A percentile compares a stretch with the other conserved stretches of the same genome.
phyloP scores from a whole-genome alignment of 2,797 vertebrate species.

The Sebastes wilsoni region DNA sequence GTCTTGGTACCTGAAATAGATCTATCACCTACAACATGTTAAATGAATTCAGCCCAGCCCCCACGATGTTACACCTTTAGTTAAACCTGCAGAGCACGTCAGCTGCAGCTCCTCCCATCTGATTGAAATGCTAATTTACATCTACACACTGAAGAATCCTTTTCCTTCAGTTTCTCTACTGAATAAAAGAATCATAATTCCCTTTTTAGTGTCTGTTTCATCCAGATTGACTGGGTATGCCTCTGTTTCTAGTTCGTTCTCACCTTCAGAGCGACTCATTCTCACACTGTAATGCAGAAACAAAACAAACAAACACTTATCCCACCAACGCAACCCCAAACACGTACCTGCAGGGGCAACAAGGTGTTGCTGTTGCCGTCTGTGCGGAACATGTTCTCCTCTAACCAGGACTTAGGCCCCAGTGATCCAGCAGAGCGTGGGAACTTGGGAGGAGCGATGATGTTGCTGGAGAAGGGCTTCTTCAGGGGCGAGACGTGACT shows the following conservation, averaged over 20 bases:
- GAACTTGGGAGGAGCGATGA: conserved; percentile 98
- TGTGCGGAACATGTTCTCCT: conserved; percentile 96
- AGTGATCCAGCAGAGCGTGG: conserved; percentile 90
- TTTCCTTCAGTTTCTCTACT: not conserved
- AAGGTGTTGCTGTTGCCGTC: conserved; percentile 98
- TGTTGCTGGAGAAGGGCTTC: conserved; percentile 95
- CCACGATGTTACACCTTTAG: conserved; percentile 30
- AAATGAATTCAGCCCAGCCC: conserved; percentile 3
- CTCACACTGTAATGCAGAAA: conserved; percentile 16
- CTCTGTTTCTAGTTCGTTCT: conserved; percentile 6
- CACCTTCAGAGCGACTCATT: conserved; percentile 16
- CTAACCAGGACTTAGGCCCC: conserved; percentile 95
- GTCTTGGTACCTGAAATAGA: not conserved
- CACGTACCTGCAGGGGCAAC: conserved; percentile 94
- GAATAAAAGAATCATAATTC: not conserved
- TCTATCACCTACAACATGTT: conserved; percentile 14
- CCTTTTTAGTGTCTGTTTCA: too few relatives aligned
- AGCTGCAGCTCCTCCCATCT: conserved; percentile 14
- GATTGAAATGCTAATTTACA: conserved; percentile 50
- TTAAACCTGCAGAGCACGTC: conserved; percentile 32
- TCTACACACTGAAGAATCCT: not conserved
- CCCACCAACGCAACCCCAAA: conserved; percentile 8
- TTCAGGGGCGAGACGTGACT: conserved; percentile 96
- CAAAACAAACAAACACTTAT: conserved; percentile 7
- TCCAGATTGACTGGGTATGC: not conserved